Percentiles rank a stretch among this genome's conserved stretches.
These are phyloP conservation scores for Graphium colonna DNA, from an alignment of 2,888 invertebrate genomes.

Conservation along the genomic window DNA sequence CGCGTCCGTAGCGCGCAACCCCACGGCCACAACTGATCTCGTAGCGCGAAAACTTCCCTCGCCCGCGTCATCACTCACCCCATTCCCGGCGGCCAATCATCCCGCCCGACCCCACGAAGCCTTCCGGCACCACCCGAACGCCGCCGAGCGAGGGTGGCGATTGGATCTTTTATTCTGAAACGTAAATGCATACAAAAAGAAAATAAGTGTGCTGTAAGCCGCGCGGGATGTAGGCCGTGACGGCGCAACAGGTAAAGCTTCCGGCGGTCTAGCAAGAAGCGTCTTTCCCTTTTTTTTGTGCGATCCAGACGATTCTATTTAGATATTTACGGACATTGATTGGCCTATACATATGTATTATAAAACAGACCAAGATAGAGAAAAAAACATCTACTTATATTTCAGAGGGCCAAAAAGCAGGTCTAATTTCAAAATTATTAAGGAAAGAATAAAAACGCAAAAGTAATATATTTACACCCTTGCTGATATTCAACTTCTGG, in stretches of 20 bases:
- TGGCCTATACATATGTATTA: neutral
- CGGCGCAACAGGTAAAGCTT: conserved; percentile 67
- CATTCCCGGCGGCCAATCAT: conserved; percentile 61
- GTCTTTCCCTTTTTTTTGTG: conserved; percentile 7
- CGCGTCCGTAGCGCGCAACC: conserved; percentile 62
- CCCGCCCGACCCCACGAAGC: conserved; percentile 43
- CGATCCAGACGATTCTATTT: neutral
- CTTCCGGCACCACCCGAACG: conserved; percentile 54
- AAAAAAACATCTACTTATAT: no score
- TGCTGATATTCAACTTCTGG: neutral
- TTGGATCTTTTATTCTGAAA: conserved; percentile 79
- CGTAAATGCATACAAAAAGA: conserved; percentile 77
- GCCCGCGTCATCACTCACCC: conserved; percentile 73
- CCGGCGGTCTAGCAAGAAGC: conserved; percentile 28
- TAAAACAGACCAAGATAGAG: no score
- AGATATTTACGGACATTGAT: neutral
- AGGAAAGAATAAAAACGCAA: neutral
- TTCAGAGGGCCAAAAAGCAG: no score
- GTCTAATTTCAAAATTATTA: no score
- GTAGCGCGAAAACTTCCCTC: conserved; percentile 75
- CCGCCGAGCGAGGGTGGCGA: conserved; percentile 66
- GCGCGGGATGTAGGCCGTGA: conserved; percentile 51
- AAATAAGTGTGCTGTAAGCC: conserved; percentile 61
- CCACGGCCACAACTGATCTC: conserved; percentile 70
- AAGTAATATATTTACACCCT: neutral